A percentile compares a stretch with the other conserved stretches of the same genome.
Conservation (phyloP, 2,888 invertebrate genomes). For the Pachliopta kotzebuea region DNA sequence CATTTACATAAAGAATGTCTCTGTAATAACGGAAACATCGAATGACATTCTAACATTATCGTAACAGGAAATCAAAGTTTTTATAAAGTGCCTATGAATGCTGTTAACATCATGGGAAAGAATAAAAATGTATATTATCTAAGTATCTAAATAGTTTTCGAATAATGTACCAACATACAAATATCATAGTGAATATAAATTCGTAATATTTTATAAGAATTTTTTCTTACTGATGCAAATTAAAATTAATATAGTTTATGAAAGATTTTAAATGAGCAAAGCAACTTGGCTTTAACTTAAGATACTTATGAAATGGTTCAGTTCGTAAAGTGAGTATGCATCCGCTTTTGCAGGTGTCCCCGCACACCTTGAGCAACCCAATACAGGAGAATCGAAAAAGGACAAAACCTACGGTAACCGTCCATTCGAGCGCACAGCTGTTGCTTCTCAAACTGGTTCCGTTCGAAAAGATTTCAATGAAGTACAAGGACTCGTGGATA, state of each 20-base stretch:
- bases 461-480: slow-evolving; percentile 12
- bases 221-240: not conserved
- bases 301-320: not conserved
- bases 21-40: slow-evolving; percentile 1
- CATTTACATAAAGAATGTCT: slow-evolving; percentile 4
- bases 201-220: not conserved
- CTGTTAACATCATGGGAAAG: not conserved
- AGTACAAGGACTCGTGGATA: slow-evolving; percentile 4
- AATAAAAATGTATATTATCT: not conserved
- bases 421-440: slow-evolving; percentile 24
- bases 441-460: slow-evolving; percentile 23
- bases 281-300: not conserved
- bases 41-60: slow-evolving; percentile 1
- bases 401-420: slow-evolving; percentile 15
- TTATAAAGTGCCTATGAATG: not conserved
- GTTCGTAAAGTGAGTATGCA: slow-evolving; percentile 12
- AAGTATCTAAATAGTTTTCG: not conserved
- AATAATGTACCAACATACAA: not conserved
- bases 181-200: not conserved
- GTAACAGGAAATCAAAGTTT: not conserved
- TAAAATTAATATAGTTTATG: not conserved
- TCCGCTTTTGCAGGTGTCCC: slow-evolving; percentile 26
- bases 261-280: not conserved
- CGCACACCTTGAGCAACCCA: slow-evolving; percentile 27
- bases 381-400: slow-evolving; percentile 18